Percentiles rank a stretch among this genome's conserved stretches.
phyloP scores from a whole-genome alignment of 2,113 vertebrate genomes.

The Engystomops pustulosus region DNA sequence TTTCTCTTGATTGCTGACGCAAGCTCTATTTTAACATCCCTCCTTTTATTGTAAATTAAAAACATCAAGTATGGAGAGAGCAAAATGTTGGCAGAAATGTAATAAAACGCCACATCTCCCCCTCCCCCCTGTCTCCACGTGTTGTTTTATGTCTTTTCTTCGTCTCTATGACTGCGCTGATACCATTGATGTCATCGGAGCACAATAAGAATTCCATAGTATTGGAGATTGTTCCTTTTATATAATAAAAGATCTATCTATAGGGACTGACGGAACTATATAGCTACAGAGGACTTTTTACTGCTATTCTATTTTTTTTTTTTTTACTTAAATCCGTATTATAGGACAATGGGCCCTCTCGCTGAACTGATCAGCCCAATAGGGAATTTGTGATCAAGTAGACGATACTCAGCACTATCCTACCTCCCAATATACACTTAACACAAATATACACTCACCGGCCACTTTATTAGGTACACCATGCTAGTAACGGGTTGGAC shows the following conservation, averaged over 20 bases:
- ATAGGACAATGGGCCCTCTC: too few relatives aligned
- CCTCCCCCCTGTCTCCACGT: slow-evolving; percentile 23
- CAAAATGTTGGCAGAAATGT: slow-evolving; percentile 36
- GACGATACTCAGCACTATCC: too few relatives aligned
- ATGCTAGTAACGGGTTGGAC: too few relatives aligned
- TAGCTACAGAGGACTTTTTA: too few relatives aligned
- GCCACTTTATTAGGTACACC: too few relatives aligned
- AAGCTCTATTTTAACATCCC: slow-evolving; percentile 42
- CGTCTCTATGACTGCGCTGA: background rate
- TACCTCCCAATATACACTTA: too few relatives aligned
- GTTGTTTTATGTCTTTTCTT: background rate
- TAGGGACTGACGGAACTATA: background rate
- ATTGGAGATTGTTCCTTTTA: background rate
- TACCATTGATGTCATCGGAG: background rate
- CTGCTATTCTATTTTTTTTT: too few relatives aligned
- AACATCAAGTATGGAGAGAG: slow-evolving; percentile 17
- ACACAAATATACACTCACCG: too few relatives aligned
- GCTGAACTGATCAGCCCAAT: too few relatives aligned
- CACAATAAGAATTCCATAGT: slow-evolving; percentile 11
- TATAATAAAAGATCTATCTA: too few relatives aligned
- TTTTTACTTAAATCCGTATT: too few relatives aligned
- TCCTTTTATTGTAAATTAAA: slow-evolving; percentile 31
- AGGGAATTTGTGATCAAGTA: too few relatives aligned
- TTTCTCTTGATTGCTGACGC: slow-evolving; percentile 3
- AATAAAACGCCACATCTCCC: slow-evolving; percentile 22